Percentiles rank a stretch among this genome's conserved stretches.
phyloP scores from a whole-genome alignment of 2,797 vertebrate species.

The Rhabdophis nuchalis region DNA sequence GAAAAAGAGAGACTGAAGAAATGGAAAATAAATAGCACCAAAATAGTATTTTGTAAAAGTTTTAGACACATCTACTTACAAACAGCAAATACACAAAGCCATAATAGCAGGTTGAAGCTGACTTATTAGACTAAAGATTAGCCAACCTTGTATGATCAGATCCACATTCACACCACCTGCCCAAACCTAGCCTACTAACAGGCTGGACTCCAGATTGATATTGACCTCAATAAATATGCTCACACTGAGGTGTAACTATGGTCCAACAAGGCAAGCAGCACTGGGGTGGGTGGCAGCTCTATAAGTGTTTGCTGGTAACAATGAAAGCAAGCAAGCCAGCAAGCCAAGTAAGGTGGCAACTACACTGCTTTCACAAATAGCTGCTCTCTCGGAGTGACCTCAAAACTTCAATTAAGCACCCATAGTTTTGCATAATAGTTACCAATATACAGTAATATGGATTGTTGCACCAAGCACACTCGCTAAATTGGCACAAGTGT shows the following conservation, averaged over 20 bases:
- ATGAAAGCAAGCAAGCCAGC: not conserved
- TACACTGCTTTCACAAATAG: slow-evolving; percentile 11
- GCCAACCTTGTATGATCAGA: not conserved
- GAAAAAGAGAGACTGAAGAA: slow-evolving; percentile 30
- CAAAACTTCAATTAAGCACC: not conserved
- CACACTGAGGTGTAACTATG: not conserved
- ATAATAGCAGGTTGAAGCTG: not conserved
- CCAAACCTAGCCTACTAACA: not conserved
- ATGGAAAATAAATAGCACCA: slow-evolving; percentile 35
- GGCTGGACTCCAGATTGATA: not conserved
- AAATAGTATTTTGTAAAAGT: slow-evolving; percentile 29
- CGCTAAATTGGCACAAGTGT: slow-evolving; percentile 4
- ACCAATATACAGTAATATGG: slow-evolving; percentile 23
- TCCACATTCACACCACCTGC: not conserved
- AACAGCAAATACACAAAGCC: slow-evolving; percentile 26
- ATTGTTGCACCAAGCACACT: slow-evolving; percentile 7
- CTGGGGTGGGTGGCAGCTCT: not conserved
- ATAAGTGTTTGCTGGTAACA: not conserved
- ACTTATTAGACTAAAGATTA: not conserved
- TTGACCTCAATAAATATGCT: not conserved
- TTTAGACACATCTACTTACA: slow-evolving; percentile 37
- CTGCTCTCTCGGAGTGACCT: not conserved
- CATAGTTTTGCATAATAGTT: slow-evolving; percentile 47
- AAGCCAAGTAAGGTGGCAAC: not conserved
- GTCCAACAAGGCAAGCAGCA: not conserved